Conservation (phyloP, 37 sponge, comb jelly and placozoan genomes). For the Amphimedon queenslandica region DNA sequence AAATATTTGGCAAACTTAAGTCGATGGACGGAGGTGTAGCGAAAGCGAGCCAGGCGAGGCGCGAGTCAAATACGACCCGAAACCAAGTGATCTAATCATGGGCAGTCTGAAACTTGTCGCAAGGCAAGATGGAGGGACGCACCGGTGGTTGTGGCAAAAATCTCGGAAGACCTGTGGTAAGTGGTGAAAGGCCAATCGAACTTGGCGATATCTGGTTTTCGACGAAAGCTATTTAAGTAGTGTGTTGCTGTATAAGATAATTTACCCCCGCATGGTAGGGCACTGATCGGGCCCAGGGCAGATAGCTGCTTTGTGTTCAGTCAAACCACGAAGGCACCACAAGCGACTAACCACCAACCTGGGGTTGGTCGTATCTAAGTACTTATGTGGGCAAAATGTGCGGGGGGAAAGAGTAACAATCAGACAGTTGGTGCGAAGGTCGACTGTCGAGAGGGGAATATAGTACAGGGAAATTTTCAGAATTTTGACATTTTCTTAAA, state of each 20-base stretch:
- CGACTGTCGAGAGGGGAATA: conserved; percentile 71
- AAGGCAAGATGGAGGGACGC: conserved; percentile 57
- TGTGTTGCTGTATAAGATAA: conserved; percentile 45
- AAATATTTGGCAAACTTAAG: conserved; percentile 77
- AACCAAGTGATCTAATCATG: conserved; percentile 82
- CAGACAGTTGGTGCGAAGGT: conserved; percentile 78
- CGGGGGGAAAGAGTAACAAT: conserved; percentile 57
- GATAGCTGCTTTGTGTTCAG: background rate
- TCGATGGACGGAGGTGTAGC: conserved; percentile 65
- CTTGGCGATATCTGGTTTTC: conserved; percentile 96
- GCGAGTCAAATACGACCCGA: conserved; percentile 75
- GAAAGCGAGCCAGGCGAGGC: conserved; percentile 65
- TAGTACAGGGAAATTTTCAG: no score
- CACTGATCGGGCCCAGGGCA: conserved; percentile 47
- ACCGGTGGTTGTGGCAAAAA: conserved; percentile 94
- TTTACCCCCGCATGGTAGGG: conserved; percentile 59
- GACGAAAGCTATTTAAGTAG: conserved; percentile 87
- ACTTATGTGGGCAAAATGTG: no score
- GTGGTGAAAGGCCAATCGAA: conserved; percentile 89
- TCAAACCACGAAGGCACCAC: conserved; percentile 77
- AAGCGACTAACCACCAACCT: no score
- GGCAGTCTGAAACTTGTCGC: conserved; percentile 58
- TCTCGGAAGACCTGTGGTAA: conserved; percentile 84
- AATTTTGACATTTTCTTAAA: no score
- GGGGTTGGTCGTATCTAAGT: no score